A percentile compares a stretch with the other conserved stretches of the same genome.
Conservation (phyloP, 2,113 vertebrate species). For the Hyperoodon ampullatus region DNA sequence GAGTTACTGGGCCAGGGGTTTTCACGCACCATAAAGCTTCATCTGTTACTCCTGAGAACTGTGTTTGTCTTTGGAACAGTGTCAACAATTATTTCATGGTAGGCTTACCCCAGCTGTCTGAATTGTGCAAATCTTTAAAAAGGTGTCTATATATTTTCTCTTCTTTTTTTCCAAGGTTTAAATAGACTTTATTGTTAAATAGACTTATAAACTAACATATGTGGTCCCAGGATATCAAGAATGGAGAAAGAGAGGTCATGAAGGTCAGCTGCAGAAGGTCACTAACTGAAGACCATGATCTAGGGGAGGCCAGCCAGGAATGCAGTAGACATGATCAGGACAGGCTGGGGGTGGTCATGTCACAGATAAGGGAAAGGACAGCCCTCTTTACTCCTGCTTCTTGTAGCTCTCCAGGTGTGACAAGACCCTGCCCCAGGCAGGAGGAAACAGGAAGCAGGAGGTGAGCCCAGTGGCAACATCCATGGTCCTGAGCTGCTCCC, state of each 20-base stretch:
- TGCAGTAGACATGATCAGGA: background rate
- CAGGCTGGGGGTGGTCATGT: background rate
- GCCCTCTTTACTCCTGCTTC: slow-evolving; percentile 62
- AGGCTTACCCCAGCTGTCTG: background rate
- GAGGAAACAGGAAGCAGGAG: slow-evolving; percentile 51
- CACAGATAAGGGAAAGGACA: background rate
- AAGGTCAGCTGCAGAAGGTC: background rate
- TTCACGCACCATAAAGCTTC: background rate
- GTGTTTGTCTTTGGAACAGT: background rate
- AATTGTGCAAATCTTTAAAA: background rate
- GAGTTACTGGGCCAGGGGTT: background rate
- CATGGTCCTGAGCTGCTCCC: background rate
- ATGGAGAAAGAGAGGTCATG: slow-evolving; percentile 30
- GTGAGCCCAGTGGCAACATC: slow-evolving; percentile 44
- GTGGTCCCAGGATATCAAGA: slow-evolving; percentile 22
- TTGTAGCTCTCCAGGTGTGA: slow-evolving; percentile 72
- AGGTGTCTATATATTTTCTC: background rate
- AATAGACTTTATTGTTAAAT: slow-evolving; percentile 49
- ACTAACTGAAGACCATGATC: slow-evolving; percentile 9
- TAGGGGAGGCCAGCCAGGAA: slow-evolving; percentile 11
- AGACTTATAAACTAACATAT: background rate
- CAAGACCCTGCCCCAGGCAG: slow-evolving; percentile 62
- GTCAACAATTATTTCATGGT: background rate
- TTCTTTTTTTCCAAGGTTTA: background rate
- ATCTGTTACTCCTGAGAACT: background rate